A percentile compares a stretch with the other conserved stretches of the same genome.
Conservation (phyloP, 35 echinoderm and acorn worm species). For the Holothuria glaberrima region DNA sequence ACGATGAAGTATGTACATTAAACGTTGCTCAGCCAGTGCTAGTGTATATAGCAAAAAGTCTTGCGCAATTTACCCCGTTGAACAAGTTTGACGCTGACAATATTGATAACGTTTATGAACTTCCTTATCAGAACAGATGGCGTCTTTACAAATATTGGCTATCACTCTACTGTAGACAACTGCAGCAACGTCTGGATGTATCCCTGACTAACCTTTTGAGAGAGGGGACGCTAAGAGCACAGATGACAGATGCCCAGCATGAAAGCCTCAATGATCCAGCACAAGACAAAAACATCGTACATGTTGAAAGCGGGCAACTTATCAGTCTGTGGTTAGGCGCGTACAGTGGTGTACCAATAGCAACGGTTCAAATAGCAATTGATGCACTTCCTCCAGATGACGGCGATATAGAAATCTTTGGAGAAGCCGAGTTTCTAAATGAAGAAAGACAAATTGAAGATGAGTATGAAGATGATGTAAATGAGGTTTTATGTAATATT, state of each 20-base stretch:
- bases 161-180: background rate
- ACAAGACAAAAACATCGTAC: background rate
- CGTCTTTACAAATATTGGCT: conserved; percentile 60
- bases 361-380: background rate
- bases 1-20: background rate
- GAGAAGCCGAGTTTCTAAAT: conserved; percentile 42
- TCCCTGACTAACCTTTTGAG: background rate
- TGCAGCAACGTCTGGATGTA: background rate
- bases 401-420: conserved; percentile 30
- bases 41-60: conserved; percentile 6
- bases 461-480: conserved; percentile 8
- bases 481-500: background rate
- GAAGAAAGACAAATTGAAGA: conserved; percentile 31
- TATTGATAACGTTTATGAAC: background rate
- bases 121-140: conserved; percentile 32
- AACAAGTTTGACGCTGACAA: background rate
- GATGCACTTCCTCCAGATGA: background rate
- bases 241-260: conserved; percentile 5
- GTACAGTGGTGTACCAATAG: conserved; percentile 15
- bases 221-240: background rate
- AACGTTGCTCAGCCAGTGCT: background rate
- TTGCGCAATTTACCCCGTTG: background rate
- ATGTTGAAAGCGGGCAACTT: background rate
- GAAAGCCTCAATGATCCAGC: background rate
- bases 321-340: conserved; percentile 8